phyloP scores from a whole-genome alignment of 2,797 vertebrate species.

The Novumbra hubbsi region DNA sequence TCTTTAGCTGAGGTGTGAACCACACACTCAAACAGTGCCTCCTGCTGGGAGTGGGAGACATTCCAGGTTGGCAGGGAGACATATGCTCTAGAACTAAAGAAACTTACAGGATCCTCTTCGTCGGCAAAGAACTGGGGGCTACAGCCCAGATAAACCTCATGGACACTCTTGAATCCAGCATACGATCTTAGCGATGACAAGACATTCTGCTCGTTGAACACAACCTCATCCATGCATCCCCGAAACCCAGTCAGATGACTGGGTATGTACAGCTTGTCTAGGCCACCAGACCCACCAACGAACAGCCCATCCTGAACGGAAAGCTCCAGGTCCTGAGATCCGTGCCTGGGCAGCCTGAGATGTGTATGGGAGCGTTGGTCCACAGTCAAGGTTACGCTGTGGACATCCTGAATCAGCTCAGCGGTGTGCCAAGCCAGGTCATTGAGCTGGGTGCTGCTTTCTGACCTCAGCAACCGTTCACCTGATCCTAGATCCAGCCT shows the following conservation, averaged over 20 bases:
- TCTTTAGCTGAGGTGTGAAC: conserved; percentile 78
- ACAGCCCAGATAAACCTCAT: conserved; percentile 88
- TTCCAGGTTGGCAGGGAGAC: conserved; percentile 80
- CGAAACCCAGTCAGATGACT: conserved; percentile 70
- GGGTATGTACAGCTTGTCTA: conserved; percentile 75
- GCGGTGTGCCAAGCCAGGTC: conserved; percentile 86
- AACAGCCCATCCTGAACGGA: conserved; percentile 77
- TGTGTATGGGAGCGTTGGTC: conserved; percentile 77
- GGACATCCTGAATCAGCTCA: conserved; percentile 69
- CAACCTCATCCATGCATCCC: conserved; percentile 83
- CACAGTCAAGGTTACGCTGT: conserved; percentile 73
- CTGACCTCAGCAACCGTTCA: conserved; percentile 76
- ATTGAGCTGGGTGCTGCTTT: conserved; percentile 75
- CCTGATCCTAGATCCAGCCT: conserved; percentile 80
- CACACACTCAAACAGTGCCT: conserved; percentile 73
- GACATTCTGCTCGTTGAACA: conserved; percentile 83
- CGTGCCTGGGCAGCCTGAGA: conserved; percentile 60
- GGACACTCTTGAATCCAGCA: conserved; percentile 80
- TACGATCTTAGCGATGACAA: conserved; percentile 82
- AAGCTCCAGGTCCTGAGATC: conserved; percentile 56
- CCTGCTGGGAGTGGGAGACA: conserved; percentile 39
- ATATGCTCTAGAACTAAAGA: conserved; percentile 91
- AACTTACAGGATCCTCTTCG: conserved; percentile 85
- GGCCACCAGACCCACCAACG: conserved; percentile 77
- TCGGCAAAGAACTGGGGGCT: conserved; percentile 87